Percentiles rank a stretch among this genome's conserved stretches.
Evolutionary conservation across 2,113 vertebrate genomes (phyloP).

Genomic region (Hypocryptadius cinnamomeus): DNA sequence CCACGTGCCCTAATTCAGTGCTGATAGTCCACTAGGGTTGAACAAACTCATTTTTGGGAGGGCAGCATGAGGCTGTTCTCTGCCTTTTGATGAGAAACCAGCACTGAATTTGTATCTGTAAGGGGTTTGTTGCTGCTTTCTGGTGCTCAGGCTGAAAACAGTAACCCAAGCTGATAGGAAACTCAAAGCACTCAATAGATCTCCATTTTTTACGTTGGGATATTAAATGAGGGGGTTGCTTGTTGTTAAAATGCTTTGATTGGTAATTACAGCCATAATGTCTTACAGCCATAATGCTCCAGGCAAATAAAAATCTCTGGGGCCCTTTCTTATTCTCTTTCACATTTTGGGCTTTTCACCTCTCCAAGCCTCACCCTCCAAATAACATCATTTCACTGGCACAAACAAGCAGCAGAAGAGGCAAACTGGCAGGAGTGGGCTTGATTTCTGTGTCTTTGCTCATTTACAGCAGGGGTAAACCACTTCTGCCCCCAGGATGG

Average conservation of each 20-base stretch:
- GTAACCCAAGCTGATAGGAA: neutral
- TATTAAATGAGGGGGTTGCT: neutral
- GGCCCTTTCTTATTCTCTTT: neutral
- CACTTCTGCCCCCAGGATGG: neutral
- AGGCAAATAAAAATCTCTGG: neutral
- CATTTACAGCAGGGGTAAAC: neutral
- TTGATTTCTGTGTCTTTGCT: neutral
- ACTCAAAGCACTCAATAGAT: neutral
- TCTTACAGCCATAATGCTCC: neutral
- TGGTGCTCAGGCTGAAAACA: neutral
- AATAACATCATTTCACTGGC: neutral
- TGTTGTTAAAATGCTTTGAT: neutral
- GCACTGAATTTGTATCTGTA: neutral
- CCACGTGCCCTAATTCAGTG: neutral
- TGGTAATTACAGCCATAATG: neutral
- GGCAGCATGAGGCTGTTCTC: neutral
- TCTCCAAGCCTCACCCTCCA: neutral
- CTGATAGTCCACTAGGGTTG: neutral
- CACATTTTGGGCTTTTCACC: neutral
- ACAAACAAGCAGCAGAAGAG: neutral
- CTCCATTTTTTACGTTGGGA: neutral
- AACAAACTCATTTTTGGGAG: neutral
- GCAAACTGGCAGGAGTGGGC: neutral
- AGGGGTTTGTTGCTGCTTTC: neutral
- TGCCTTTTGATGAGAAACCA: neutral